A percentile compares a stretch with the other conserved stretches of the same genome.
Conservation (phyloP, 1,140 invertebrate species). For the Nilaparvata lugens region DNA sequence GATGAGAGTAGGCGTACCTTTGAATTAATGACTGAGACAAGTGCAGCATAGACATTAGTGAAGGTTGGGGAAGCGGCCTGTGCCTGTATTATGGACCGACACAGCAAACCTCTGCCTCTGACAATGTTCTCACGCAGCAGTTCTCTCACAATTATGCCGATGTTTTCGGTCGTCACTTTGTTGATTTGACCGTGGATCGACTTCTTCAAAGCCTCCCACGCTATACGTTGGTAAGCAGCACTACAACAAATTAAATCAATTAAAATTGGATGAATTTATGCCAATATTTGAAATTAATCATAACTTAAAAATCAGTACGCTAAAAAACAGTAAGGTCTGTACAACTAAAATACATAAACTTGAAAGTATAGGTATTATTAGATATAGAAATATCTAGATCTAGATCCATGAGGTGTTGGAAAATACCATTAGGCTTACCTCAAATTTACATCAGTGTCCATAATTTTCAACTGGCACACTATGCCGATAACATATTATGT, state of each 20-base stretch:
- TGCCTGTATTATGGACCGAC: conserved; percentile 90
- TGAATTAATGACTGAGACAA: conserved; percentile 91
- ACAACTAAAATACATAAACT: too few relatives aligned
- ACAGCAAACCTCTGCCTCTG: conserved; percentile 82
- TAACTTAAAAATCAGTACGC: too few relatives aligned
- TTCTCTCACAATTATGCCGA: conserved; percentile 84
- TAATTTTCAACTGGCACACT: too few relatives aligned
- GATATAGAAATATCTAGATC: too few relatives aligned
- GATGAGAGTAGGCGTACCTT: conserved; percentile 56
- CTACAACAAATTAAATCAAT: conserved; percentile 38
- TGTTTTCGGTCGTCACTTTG: conserved; percentile 95
- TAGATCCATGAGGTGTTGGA: too few relatives aligned
- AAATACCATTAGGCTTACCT: too few relatives aligned
- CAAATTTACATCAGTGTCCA: too few relatives aligned
- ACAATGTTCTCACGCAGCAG: conserved; percentile 93
- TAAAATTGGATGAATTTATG: too few relatives aligned
- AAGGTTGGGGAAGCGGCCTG: conserved; percentile 96
- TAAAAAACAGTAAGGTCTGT: too few relatives aligned
- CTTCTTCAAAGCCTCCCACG: conserved; percentile 98
- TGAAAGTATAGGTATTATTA: too few relatives aligned
- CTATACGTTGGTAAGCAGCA: conserved; percentile 86
- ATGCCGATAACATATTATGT: too few relatives aligned
- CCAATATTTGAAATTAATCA: too few relatives aligned
- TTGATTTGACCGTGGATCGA: conserved; percentile 98
- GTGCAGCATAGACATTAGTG: conserved; percentile 92